Percentiles rank a stretch among this genome's conserved stretches.
Evolutionary conservation across 2,888 invertebrate genomes (phyloP).

Genomic region (Papilio demoleus): DNA sequence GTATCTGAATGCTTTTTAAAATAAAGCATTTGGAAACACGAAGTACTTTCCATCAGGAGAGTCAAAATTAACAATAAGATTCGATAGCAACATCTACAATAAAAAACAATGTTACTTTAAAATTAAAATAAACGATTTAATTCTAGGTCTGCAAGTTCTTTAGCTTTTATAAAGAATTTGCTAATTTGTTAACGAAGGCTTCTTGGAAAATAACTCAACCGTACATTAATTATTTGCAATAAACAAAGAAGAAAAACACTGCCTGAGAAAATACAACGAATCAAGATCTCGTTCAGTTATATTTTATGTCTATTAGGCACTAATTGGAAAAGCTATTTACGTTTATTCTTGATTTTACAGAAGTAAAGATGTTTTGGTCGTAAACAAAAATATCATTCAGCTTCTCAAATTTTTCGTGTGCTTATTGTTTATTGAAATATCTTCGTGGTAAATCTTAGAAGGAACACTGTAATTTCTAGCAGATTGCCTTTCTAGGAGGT

Average conservation of each 20-base stretch:
- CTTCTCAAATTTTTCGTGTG: too few relatives aligned
- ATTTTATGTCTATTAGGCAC: neutral
- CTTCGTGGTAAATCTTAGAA: neutral
- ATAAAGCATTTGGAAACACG: too few relatives aligned
- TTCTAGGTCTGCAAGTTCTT: neutral
- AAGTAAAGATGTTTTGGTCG: neutral
- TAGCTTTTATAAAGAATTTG: neutral
- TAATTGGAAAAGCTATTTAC: constrained; percentile 2
- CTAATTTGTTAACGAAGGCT: neutral
- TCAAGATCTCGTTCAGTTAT: neutral
- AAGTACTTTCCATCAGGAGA: too few relatives aligned
- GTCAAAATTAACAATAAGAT: too few relatives aligned
- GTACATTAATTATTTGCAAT: constrained; percentile 3
- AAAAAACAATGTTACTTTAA: neutral
- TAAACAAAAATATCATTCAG: too few relatives aligned
- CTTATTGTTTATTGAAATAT: too few relatives aligned
- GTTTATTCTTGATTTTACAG: neutral
- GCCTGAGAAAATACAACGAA: neutral
- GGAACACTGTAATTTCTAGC: neutral
- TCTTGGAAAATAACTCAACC: constrained; percentile 4
- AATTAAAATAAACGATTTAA: neutral
- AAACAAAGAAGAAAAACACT: neutral
- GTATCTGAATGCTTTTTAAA: too few relatives aligned
- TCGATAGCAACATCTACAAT: neutral
- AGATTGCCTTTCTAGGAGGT: neutral